Evolutionary conservation across 2,797 vertebrate genomes (phyloP).

Genomic region (Neosalanx taihuensis): DNA sequence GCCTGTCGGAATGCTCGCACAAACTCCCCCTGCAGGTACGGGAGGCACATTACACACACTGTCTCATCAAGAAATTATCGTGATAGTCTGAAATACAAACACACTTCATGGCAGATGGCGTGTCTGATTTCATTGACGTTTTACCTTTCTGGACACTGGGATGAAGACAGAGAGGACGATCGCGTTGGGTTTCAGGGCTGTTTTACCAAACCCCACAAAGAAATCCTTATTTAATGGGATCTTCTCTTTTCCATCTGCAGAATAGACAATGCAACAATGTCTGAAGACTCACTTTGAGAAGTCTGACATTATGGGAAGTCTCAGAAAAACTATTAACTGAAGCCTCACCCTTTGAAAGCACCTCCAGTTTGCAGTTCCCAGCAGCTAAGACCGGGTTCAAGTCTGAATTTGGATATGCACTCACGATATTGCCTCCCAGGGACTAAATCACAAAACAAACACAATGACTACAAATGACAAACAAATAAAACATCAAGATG

Average conservation of each 20-base stretch:
- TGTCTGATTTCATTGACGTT: background rate
- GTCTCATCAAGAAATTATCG: background rate
- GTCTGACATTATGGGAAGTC: background rate
- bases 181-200: slow-evolving; percentile 75
- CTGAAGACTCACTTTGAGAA: background rate
- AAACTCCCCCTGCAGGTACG: slow-evolving; percentile 77
- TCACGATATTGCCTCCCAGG: slow-evolving; percentile 84
- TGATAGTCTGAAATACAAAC: background rate
- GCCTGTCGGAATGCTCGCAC: slow-evolving; percentile 84
- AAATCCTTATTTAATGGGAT: slow-evolving; percentile 78
- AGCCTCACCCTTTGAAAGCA: slow-evolving; percentile 73
- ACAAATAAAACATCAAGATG: background rate
- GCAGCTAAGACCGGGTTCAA: slow-evolving; percentile 87
- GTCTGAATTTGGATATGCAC: slow-evolving; percentile 82
- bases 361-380: slow-evolving; percentile 70
- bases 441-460: slow-evolving; percentile 67
- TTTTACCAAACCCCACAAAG: slow-evolving; percentile 75
- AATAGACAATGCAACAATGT: background rate
- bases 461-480: background rate
- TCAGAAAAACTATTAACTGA: background rate
- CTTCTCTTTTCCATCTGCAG: slow-evolving; percentile 64
- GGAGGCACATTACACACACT: background rate
- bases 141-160: slow-evolving; percentile 80
- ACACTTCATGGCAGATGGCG: too few species aligned
- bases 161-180: slow-evolving; percentile 79